Evolutionary conservation across 30 jellyfish, hydroid and myxozoan species (phyloP), one percentile per base, ranked within the genome.

Genomic region (Turritopsis dohrnii): DNA sequence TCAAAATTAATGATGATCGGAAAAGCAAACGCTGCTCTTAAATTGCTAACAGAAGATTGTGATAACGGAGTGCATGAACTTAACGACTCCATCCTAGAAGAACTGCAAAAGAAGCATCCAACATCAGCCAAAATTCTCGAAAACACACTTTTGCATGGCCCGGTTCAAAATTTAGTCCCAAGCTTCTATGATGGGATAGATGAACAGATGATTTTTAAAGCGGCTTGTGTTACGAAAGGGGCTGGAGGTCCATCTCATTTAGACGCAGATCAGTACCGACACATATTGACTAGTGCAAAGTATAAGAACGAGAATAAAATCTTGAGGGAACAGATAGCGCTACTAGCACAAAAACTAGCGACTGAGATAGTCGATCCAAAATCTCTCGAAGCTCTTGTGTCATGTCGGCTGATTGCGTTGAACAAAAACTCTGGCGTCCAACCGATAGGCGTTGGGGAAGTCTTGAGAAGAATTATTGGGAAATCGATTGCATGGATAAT

Each of bases 401-500:
- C 85, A 1, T 77, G 85, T 53, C 52, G 79, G 7, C 20, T 31
- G 54, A 77, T 77, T 13, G 81, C 85, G 4, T 28, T 77, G 22
- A 73, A 77, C 80, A 77, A 77, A 41, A 21, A 53, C 30, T 80
- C 85, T 16, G 79, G 85, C 8, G 60, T 77, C 7, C 4, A 73
- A 41, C 85, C 85, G 8, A 77, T 77, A 23, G 85, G 85, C 54
- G 80, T 41, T 13, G 60, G 60, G 5, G 60, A 41, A 13, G 60
- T 41, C 13, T 41, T 41, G 60, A 41, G 60, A 20, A 72, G 85
- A 77, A 77, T 77, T 26, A 27, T 77, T 25, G 85, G 85, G 7
- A 77, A 77, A 77, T 72, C 85, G 8, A 77, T 77, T 21, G 31
- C 41, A 4, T 77, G 76, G 75, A 80, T 77, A 7, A 13, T 77